Evolutionary conservation across 2,113 vertebrate species (phyloP).

Genomic region (Strigops habroptila): DNA sequence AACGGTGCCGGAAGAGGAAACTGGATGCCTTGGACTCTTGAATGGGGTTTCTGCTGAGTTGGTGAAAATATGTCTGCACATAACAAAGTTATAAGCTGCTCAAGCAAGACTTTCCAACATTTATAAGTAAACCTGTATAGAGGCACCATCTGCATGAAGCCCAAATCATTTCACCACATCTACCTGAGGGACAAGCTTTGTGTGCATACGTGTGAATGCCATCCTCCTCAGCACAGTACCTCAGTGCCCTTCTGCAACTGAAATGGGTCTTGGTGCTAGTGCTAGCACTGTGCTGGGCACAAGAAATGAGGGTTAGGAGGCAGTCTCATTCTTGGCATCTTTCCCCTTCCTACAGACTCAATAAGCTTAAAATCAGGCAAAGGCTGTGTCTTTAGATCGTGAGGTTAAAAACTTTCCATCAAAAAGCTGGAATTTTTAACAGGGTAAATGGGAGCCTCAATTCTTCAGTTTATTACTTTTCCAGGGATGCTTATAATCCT

Average conservation of each 20-base stretch:
- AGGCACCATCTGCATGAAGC: background rate
- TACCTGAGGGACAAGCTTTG: background rate
- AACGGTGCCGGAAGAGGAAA: background rate
- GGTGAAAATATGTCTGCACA: background rate
- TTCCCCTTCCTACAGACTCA: background rate
- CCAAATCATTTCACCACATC: background rate
- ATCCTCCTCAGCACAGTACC: background rate
- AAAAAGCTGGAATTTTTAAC: background rate
- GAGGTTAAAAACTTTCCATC: background rate
- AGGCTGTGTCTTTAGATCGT: background rate
- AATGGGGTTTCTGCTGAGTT: background rate
- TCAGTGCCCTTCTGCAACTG: background rate
- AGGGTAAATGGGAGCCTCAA: background rate
- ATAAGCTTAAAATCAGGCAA: background rate
- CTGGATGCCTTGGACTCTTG: background rate
- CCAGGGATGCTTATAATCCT: background rate
- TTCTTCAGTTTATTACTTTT: background rate
- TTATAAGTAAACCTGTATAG: background rate
- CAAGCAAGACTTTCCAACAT: background rate
- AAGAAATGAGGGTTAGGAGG: rapidly evolving
- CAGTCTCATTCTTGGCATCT: background rate
- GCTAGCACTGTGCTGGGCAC: background rate
- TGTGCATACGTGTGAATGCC: rapidly evolving
- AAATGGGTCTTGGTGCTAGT: background rate
- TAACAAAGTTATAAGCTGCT: background rate